Evolutionary conservation across 1,140 invertebrate genomes (phyloP).

Genomic region (Papilio machaon): DNA sequence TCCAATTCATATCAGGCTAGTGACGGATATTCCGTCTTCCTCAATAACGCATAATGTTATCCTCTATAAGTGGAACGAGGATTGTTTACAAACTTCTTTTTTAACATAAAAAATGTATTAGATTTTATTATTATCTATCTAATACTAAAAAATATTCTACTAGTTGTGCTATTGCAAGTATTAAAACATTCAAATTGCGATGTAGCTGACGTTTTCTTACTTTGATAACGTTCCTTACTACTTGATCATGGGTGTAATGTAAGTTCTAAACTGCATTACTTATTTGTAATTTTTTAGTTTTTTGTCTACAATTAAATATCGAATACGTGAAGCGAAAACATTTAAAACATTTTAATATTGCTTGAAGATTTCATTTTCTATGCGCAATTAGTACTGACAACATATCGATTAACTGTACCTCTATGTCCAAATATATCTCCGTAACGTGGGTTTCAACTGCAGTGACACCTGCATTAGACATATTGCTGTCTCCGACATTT

Average conservation of each 20-base stretch:
- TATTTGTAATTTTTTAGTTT: too few relatives aligned
- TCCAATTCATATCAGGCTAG: conserved; percentile 27
- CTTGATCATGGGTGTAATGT: not conserved
- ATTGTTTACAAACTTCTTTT: conserved; percentile 13
- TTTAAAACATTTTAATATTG: too few relatives aligned
- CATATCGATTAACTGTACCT: too few relatives aligned
- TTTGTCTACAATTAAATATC: too few relatives aligned
- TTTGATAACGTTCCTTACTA: not conserved
- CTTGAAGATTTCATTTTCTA: too few relatives aligned
- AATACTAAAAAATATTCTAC: not conserved
- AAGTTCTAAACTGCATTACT: too few relatives aligned
- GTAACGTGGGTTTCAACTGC: too few relatives aligned
- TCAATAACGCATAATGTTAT: conserved; percentile 20
- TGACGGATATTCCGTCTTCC: conserved; percentile 23
- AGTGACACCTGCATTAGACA: too few relatives aligned
- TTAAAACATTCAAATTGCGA: not conserved
- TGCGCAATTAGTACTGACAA: too few relatives aligned
- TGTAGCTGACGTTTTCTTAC: not conserved
- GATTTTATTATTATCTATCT: not conserved
- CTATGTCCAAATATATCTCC: too few relatives aligned
- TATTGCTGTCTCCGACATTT: too few relatives aligned
- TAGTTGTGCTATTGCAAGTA: not conserved
- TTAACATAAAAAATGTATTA: not conserved
- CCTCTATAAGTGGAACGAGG: conserved; percentile 14
- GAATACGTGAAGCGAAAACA: too few relatives aligned